Evolutionary conservation across 2,797 vertebrate species (phyloP).

Genomic region (Muscicapa striata): DNA sequence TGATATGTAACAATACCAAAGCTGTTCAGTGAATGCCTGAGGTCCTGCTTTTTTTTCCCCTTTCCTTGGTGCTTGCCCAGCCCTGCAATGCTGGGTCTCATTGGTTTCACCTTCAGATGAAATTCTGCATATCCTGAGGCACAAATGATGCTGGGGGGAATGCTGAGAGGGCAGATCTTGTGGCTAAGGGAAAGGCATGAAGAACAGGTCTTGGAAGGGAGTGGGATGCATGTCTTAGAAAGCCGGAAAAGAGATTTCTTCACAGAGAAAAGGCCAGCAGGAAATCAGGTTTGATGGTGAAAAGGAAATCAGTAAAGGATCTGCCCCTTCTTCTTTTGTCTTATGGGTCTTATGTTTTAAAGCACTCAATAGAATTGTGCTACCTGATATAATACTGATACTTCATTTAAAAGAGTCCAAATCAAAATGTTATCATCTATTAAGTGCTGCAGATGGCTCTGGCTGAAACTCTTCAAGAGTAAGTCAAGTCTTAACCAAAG

Average conservation of each 20-base stretch:
- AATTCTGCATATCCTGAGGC: neutral
- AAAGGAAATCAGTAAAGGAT: neutral
- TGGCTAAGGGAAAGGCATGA: neutral
- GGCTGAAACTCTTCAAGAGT: neutral
- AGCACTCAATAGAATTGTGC: neutral
- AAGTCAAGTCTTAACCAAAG: neutral
- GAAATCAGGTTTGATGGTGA: neutral
- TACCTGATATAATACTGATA: neutral
- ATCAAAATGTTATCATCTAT: neutral
- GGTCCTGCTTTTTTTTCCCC: neutral
- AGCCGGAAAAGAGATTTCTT: neutral
- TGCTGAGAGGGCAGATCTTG: neutral
- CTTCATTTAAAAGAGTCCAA: neutral
- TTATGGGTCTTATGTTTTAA: neutral
- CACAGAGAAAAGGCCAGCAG: neutral
- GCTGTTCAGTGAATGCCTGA: neutral
- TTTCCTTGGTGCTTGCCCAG: neutral
- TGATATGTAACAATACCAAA: neutral
- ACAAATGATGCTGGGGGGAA: neutral
- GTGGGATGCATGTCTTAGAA: neutral
- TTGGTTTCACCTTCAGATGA: neutral
- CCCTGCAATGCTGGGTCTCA: neutral
- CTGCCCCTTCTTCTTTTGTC: neutral
- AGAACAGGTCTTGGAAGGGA: neutral
- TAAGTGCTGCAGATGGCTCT: neutral